phyloP scores from a whole-genome alignment of 2,888 invertebrate species.

The Drosophila yooni region DNA sequence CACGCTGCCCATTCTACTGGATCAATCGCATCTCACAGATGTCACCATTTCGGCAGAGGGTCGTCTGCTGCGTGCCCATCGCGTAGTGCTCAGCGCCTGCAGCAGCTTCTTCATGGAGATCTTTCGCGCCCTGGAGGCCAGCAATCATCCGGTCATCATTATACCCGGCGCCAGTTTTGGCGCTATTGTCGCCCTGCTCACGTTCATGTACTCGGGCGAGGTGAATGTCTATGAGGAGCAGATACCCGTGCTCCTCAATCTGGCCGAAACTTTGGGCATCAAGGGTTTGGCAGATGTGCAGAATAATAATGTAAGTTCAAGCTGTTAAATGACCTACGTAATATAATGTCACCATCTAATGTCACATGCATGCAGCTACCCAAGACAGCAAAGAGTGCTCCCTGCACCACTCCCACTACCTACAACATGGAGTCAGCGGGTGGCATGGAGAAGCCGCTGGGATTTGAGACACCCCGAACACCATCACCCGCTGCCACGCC shows the following conservation, averaged over 20 bases:
- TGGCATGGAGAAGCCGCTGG: constrained; percentile 47
- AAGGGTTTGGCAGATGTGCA: constrained; percentile 92
- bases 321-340: not conserved
- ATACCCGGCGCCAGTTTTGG: constrained; percentile 84
- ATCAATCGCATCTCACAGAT: constrained; percentile 93
- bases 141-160: constrained; percentile 84
- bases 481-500: constrained; percentile 60
- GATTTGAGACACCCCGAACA: constrained; percentile 57
- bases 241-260: constrained; percentile 90
- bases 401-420: constrained; percentile 24
- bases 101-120: constrained; percentile 95
- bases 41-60: constrained; percentile 95
- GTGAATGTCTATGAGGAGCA: constrained; percentile 93
- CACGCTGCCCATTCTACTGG: constrained; percentile 91
- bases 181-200: constrained; percentile 89
- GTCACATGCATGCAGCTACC: constrained; percentile 57
- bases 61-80: constrained; percentile 93
- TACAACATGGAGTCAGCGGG: constrained; percentile 51
- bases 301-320: constrained; percentile 88
- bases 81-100: constrained; percentile 94
- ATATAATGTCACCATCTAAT: not conserved
- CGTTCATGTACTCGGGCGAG: constrained; percentile 95
- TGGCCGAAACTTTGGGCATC: constrained; percentile 92
- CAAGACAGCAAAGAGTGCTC: constrained; percentile 72
- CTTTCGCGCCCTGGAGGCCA: constrained; percentile 86